These are phyloP conservation scores for Ammodytes dubius DNA, from an alignment of 2,113 vertebrate genomes.

Conservation along the genomic window DNA sequence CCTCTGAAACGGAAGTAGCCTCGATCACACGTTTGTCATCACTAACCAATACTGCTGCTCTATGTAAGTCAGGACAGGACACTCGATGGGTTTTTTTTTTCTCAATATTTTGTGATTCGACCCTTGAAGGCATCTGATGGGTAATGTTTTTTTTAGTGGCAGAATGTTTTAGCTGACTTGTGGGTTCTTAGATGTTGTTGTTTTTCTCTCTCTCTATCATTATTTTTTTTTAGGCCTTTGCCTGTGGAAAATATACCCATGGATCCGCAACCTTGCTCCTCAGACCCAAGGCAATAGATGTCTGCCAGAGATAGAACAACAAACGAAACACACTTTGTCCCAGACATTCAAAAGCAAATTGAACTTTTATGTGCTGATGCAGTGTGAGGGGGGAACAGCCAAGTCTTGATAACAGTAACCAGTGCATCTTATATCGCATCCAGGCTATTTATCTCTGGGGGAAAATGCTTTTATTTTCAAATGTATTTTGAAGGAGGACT, in stretches of 20 bases:
- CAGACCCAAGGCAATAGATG: constrained; percentile 54
- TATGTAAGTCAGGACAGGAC: constrained; percentile 71
- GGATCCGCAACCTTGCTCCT: constrained; percentile 66
- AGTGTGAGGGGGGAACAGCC: constrained; percentile 19
- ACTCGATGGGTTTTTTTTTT: background rate
- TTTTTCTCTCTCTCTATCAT: constrained; percentile 32
- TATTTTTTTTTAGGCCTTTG: constrained; percentile 75
- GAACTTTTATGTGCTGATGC: constrained; percentile 24
- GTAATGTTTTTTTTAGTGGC: constrained; percentile 10
- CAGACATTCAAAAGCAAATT: constrained; percentile 30
- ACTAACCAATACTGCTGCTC: constrained; percentile 53
- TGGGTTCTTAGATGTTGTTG: constrained; percentile 37
- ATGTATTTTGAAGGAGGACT: constrained; percentile 21
- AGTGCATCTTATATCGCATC: constrained; percentile 13
- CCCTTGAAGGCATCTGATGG: constrained; percentile 6
- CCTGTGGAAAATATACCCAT: constrained; percentile 72
- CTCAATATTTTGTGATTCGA: constrained; percentile 17
- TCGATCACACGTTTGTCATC: constrained; percentile 2
- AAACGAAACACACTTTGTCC: constrained; percentile 32
- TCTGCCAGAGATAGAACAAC: constrained; percentile 54
- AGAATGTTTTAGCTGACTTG: constrained; percentile 20
- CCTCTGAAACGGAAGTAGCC: constrained; percentile 84
- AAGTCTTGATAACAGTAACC: constrained; percentile 22
- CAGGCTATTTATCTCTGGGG: constrained; percentile 17
- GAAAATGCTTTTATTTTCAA: constrained; percentile 5